Base-by-base conservation (phyloP, 1,140 invertebrate species). In the Eueides isabella region DNA sequence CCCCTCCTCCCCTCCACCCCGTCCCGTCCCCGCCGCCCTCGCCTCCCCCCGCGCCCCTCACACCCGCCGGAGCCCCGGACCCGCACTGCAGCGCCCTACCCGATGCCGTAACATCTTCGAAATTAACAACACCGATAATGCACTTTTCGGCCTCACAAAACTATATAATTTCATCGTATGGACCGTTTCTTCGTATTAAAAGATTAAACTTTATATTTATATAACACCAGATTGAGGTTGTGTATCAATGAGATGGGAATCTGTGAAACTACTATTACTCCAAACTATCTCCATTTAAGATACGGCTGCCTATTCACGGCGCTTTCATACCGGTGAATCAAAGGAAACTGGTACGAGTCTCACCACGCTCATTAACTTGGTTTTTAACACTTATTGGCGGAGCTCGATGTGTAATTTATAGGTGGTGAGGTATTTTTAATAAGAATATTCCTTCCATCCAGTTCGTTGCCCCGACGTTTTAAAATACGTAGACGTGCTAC, bases 21-120 rank as follows among this genome's bases (percentile, higher is more conserved):
- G 35, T 72, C 30, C 65, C 69, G 64, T 14, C 71, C 80, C 64
- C 78, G 68, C 71, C 74, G 63, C 44, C 69, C 61, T 75, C 69
- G 61, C 48, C 64, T 74, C 67, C 77, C 68, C 74, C 26, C 79
- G 71, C 80, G 62, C 72, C 73, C 55, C 78, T 19, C 19, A 2
- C 9, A 16, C 79, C 75, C 81, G 72, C 75, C 71, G 70, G 63
- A 73, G 67, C 81, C 84, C 78, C 75, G 71, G 79, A 78, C 86
- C 88, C 87, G 87, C 89, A 88, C 86, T 91, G 88, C 90, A 92
- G 88, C 89, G 85, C 86, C 82, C 80, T 86, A 83, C 83, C 80
- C 82, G 82, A 89, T 90, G 86, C 88, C 89, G 87, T 90, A 90
- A 91, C 84, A 88, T 92, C 82, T 87, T 89, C 80, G 79, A 85